Base-by-base conservation (phyloP, 2,888 invertebrate genomes). In the Mimas tiliae region DNA sequence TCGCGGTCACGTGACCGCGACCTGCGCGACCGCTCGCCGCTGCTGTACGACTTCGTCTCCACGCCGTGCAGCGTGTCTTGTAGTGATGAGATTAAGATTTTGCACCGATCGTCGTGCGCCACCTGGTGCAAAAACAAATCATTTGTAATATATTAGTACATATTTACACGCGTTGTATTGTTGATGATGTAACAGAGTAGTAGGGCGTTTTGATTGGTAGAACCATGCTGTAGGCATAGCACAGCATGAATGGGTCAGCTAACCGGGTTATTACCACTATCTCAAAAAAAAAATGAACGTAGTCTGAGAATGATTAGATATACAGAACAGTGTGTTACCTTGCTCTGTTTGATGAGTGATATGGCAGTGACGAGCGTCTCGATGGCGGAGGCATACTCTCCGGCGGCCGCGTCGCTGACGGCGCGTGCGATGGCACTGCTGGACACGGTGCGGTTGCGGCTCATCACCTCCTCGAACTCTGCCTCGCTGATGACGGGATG, bases 351-450 rank as follows among this genome's bases (percentile, higher is more conserved):
- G 76, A 99, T 99, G 67, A 99, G 95, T 9, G 99, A 99, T 80
- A 99, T 99, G 8, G 99, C 99, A 0, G 99, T 99, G 68, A 99
- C 98, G 72, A 99, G 94, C 3, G 99, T 99, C 93, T 99, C 99
- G 71, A 99, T 99, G 63, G 99, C 99, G 88, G 98, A 98, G 1
- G 98, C 98, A 91, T 98, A 99, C 91, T 99, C 99, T 11, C 99
- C 98, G 67, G 98, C 98, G 53, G 98, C 98, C 2, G 99, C 99
- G 92, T 99, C 99, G 63, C 98, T 98, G 50, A 99, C 99, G 12
- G 99, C 99, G 69, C 99, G 94, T 14, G 98, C 98, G 74, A 99
- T 99, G 19, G 99, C 99, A 65, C 98, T 98, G 74, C 98, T 98
- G 48, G 98, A 99, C 0, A 99, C 99, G 9, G 99, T 99, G 76